A percentile compares a stretch with the other conserved stretches of the same genome.
These are phyloP conservation scores for Drosophila yakuba DNA, from an alignment of 1,140 invertebrate genomes.

Conservation along the genomic window DNA sequence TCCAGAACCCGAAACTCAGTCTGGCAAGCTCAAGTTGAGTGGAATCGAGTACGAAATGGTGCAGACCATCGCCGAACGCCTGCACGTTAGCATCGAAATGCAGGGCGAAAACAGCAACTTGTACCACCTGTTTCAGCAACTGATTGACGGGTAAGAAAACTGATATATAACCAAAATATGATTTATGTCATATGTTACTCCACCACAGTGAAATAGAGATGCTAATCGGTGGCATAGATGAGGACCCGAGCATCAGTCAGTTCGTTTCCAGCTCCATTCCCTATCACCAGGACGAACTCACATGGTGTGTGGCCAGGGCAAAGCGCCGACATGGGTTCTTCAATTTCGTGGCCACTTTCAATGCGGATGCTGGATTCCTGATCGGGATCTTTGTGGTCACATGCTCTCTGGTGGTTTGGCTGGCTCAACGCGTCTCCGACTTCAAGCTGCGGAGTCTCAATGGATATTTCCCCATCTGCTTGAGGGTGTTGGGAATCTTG, in stretches of 20 bases:
- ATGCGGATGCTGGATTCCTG: slow-evolving; percentile 45
- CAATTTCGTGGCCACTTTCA: slow-evolving; percentile 72
- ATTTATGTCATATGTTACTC: neutral
- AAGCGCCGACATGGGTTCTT: slow-evolving; percentile 65
- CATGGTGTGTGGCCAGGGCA: slow-evolving; percentile 78
- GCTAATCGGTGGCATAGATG: slow-evolving; percentile 77
- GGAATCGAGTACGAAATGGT: slow-evolving; percentile 77
- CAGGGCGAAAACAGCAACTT: slow-evolving; percentile 71
- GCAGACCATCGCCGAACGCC: slow-evolving; percentile 70
- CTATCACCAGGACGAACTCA: slow-evolving; percentile 79
- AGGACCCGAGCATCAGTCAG: slow-evolving; percentile 78
- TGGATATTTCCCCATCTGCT: slow-evolving; percentile 51
- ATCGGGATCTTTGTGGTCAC: slow-evolving; percentile 52
- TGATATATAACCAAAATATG: neutral
- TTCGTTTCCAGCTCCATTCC: slow-evolving; percentile 74
- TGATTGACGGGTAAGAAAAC: slow-evolving; percentile 71
- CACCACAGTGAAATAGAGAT: slow-evolving; percentile 68
- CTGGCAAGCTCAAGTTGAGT: slow-evolving; percentile 23
- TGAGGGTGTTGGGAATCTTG: slow-evolving; percentile 61
- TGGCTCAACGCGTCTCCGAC: slow-evolving; percentile 41
- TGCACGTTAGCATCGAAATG: slow-evolving; percentile 71
- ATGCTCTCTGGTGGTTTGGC: slow-evolving; percentile 48
- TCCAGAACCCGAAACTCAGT: neutral
- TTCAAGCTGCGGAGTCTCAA: slow-evolving; percentile 24
- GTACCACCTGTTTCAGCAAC: slow-evolving; percentile 74